phyloP scores from a whole-genome alignment of 2,113 vertebrate genomes.

The Bos javanicus region DNA sequence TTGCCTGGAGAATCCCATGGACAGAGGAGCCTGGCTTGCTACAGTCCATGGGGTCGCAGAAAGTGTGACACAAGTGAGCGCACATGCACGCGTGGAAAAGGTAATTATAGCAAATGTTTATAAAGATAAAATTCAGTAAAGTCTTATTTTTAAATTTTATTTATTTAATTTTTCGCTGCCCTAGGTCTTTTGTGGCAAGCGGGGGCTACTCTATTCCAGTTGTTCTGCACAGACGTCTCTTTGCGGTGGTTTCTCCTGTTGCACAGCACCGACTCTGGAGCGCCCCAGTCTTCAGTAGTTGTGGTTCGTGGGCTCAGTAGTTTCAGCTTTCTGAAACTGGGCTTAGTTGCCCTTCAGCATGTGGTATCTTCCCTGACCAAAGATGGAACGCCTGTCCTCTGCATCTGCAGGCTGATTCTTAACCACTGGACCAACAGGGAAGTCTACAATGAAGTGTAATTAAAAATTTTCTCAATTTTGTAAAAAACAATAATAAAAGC shows the following conservation, averaged over 20 bases:
- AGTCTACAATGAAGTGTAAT: background rate
- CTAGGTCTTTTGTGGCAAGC: background rate
- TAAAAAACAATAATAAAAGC: background rate
- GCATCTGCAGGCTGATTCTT: background rate
- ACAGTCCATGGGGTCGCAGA: background rate
- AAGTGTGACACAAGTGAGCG: background rate
- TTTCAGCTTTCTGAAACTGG: background rate
- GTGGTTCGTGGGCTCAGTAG: background rate
- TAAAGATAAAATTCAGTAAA: background rate
- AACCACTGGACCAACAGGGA: background rate
- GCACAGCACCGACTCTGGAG: background rate
- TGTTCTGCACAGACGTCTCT: background rate
- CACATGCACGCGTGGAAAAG: accelerated
- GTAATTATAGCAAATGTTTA: background rate
- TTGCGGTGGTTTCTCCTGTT: background rate
- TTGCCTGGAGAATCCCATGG: background rate
- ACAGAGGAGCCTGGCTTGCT: background rate
- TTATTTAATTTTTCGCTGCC: background rate
- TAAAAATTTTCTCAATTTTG: background rate
- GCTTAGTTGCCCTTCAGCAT: background rate
- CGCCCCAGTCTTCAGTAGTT: background rate
- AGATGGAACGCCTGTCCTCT: background rate
- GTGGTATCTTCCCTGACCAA: background rate
- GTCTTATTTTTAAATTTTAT: background rate
- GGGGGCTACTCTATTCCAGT: background rate